phyloP scores from a whole-genome alignment of 2,888 invertebrate species.

The Epirrita christyi region DNA sequence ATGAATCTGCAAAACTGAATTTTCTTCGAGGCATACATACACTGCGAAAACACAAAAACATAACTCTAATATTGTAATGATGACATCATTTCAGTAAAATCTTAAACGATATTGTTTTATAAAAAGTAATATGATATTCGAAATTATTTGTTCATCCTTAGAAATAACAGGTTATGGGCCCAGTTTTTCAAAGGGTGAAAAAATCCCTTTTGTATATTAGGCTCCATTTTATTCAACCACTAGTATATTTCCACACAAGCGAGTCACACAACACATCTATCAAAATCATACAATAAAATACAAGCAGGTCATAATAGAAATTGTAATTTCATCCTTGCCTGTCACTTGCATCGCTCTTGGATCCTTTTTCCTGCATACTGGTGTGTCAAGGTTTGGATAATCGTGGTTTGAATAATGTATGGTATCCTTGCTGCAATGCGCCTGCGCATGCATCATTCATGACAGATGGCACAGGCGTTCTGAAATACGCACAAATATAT shows the following conservation, averaged over 20 bases:
- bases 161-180: too few relatives aligned
- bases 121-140: not conserved
- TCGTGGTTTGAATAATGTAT: constrained; percentile 57
- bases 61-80: constrained; percentile 1
- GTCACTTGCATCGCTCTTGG: constrained; percentile 8
- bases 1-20: constrained; percentile 3
- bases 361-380: constrained; percentile 1
- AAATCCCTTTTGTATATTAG: too few relatives aligned
- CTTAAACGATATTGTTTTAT: constrained; percentile 41
- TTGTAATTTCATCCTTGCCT: constrained; percentile 58
- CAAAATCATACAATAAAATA: too few relatives aligned
- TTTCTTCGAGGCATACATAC: not conserved
- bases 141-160: not conserved
- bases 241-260: too few relatives aligned
- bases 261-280: too few relatives aligned
- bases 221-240: too few relatives aligned
- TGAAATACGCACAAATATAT: constrained; percentile 7
- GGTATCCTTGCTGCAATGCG: constrained; percentile 43
- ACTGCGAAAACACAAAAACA: not conserved
- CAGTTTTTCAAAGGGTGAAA: too few relatives aligned
- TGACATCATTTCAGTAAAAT: constrained; percentile 25
- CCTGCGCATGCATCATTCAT: constrained; percentile 50
- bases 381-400: constrained; percentile 67
- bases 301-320: constrained; percentile 59
- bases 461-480: constrained; percentile 27